A percentile compares a stretch with the other conserved stretches of the same genome.
Conservation (phyloP, 1,140 invertebrate genomes). For the Choristoneura fumiferana region DNA sequence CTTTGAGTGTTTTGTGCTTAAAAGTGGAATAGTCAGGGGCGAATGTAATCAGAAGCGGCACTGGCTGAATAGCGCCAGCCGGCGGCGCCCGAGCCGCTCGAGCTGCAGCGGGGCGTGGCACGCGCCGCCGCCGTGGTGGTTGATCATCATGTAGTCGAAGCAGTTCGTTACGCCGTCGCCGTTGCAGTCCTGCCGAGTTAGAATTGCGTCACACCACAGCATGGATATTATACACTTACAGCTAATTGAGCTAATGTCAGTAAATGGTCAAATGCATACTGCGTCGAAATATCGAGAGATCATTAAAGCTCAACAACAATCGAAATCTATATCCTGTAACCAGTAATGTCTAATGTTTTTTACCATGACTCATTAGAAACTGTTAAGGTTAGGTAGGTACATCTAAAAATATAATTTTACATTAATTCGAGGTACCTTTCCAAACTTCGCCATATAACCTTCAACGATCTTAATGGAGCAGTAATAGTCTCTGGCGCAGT, state of each 20-base stretch:
- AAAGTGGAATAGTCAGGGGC: no score
- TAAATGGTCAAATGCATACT: not conserved
- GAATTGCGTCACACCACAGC: no score
- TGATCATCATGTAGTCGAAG: constrained; percentile 82
- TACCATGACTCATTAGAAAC: no score
- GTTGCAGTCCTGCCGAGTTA: constrained; percentile 79
- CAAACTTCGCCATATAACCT: constrained; percentile 81
- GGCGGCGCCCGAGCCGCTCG: constrained; percentile 33
- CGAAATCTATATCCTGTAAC: no score
- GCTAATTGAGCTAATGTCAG: not conserved
- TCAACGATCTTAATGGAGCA: constrained; percentile 81
- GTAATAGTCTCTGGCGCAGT: constrained; percentile 79
- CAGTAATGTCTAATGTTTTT: no score
- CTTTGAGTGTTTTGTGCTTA: no score
- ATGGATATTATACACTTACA: not conserved
- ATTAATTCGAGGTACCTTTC: constrained; percentile 54
- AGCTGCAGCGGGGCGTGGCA: constrained; percentile 62
- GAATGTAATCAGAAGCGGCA: constrained; percentile 43
- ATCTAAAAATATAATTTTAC: no score
- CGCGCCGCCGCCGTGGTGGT: constrained; percentile 78
- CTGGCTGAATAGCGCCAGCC: constrained; percentile 45
- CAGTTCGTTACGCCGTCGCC: constrained; percentile 80
- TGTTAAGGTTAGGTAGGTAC: no score
- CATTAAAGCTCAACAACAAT: no score
- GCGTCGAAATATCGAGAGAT: no score